Percentiles rank a stretch among this genome's conserved stretches.
phyloP scores from a whole-genome alignment of 2,888 invertebrate species.

The Phyllotreta cruciferae region DNA sequence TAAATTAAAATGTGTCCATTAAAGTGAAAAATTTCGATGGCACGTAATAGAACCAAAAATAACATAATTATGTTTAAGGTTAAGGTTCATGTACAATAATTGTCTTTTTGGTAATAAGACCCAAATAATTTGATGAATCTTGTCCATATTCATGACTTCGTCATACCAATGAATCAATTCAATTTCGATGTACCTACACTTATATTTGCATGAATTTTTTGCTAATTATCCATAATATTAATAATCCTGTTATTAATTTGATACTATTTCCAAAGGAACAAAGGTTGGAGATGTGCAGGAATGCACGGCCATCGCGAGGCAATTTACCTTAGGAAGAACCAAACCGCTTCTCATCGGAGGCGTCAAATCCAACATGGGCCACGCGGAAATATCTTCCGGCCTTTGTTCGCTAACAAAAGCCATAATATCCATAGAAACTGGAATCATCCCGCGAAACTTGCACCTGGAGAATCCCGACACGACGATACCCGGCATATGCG shows the following conservation, averaged over 20 bases:
- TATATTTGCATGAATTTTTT: too few relatives aligned
- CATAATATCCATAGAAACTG: constrained; percentile 72
- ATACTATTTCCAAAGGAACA: constrained; percentile 57
- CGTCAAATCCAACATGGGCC: constrained; percentile 63
- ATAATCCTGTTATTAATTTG: too few relatives aligned
- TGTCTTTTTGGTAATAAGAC: neutral
- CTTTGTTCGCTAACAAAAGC: constrained; percentile 68
- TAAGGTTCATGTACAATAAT: too few relatives aligned
- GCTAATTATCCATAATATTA: too few relatives aligned
- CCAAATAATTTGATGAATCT: neutral
- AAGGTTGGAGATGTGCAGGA: constrained; percentile 45
- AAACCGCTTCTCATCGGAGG: constrained; percentile 67
- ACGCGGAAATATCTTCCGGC: constrained; percentile 60
- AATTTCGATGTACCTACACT: too few relatives aligned
- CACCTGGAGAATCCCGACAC: constrained; percentile 68
- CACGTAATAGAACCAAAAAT: too few relatives aligned
- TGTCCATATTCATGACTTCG: neutral
- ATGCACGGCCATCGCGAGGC: constrained; percentile 39
- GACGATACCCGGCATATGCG: constrained; percentile 62
- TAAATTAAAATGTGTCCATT: too few relatives aligned
- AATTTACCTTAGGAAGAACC: constrained; percentile 52
- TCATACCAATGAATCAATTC: neutral
- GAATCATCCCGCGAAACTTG: constrained; percentile 74
- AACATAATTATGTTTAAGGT: too few relatives aligned
- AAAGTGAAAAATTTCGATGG: too few relatives aligned